A percentile compares a stretch with the other conserved stretches of the same genome.
phyloP scores from a whole-genome alignment of 2,888 invertebrate species.

The Ctenicera cuprea region DNA sequence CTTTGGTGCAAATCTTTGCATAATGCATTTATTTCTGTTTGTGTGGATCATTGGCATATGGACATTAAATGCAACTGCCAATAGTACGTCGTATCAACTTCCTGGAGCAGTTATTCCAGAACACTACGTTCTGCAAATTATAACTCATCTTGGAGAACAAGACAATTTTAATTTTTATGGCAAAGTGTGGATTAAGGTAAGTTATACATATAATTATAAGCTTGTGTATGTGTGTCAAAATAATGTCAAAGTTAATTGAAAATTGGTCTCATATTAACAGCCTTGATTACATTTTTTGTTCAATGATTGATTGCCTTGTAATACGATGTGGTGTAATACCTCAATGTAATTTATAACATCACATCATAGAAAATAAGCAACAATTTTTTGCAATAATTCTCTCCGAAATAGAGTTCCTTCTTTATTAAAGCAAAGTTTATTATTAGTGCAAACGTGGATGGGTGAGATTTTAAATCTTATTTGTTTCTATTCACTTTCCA shows the following conservation, averaged over 20 bases:
- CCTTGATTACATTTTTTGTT: no score
- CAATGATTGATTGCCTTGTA: background rate
- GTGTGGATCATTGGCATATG: constrained; percentile 9
- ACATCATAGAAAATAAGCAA: no score
- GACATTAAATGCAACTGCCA: background rate
- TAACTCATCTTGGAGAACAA: constrained; percentile 72
- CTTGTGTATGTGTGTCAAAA: constrained; percentile 7
- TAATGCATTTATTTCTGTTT: background rate
- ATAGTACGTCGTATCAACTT: constrained; percentile 54
- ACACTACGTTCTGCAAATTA: constrained; percentile 71
- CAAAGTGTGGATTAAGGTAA: constrained; percentile 77
- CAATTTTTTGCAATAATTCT: no score
- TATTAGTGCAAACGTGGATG: no score
- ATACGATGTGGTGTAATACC: no score
- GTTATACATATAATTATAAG: constrained; percentile 56
- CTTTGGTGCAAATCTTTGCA: no score
- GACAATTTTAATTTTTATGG: constrained; percentile 76
- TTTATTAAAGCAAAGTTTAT: no score
- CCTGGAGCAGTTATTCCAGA: constrained; percentile 70
- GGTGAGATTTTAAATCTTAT: no score
- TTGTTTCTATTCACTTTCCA: no score
- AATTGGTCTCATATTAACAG: constrained; percentile 9
- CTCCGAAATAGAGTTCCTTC: no score
- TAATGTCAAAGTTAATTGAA: constrained; percentile 18
- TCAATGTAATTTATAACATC: no score